Evolutionary conservation across 2,797 vertebrate genomes (phyloP).

Genomic region (Varecia variegata): DNA sequence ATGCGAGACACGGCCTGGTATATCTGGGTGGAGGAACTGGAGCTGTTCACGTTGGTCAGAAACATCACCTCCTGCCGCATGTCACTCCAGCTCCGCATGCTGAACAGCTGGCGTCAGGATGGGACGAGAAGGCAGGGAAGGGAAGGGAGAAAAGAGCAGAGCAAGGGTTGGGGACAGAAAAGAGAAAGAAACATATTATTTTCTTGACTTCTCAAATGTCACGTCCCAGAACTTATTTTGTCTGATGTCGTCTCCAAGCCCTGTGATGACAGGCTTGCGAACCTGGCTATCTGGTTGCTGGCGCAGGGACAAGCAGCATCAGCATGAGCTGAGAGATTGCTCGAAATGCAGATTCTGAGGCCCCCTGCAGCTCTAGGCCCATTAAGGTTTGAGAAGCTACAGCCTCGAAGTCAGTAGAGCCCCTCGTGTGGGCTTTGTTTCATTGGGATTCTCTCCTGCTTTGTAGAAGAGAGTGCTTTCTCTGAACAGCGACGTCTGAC

Average conservation of each 20-base stretch:
- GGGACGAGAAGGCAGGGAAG: not conserved
- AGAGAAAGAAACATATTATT: conserved; percentile 35
- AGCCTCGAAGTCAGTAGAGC: not conserved
- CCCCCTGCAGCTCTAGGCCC: not conserved
- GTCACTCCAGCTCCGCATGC: conserved; percentile 95
- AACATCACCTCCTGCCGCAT: conserved; percentile 95
- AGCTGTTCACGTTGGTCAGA: conserved; percentile 88
- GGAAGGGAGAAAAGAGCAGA: not conserved
- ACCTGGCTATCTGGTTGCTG: fast-evolving
- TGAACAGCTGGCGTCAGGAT: conserved; percentile 84
- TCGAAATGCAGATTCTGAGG: not conserved
- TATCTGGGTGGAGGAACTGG: conserved; percentile 90
- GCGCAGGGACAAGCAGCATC: not conserved
- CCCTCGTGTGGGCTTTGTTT: not conserved
- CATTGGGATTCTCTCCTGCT: not conserved
- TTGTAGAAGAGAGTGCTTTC: not conserved
- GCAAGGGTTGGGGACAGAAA: not conserved
- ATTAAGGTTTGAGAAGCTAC: not conserved
- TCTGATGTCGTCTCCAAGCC: not conserved
- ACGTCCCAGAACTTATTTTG: not conserved
- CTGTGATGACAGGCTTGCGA: not conserved
- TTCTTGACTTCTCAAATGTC: not conserved
- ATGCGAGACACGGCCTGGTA: conserved; percentile 96
- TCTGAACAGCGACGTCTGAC: not conserved
- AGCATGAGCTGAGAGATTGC: not conserved